Percentiles rank a stretch among this genome's conserved stretches.
Conservation (phyloP, 1,140 invertebrate species). For the Choristoneura fumiferana region DNA sequence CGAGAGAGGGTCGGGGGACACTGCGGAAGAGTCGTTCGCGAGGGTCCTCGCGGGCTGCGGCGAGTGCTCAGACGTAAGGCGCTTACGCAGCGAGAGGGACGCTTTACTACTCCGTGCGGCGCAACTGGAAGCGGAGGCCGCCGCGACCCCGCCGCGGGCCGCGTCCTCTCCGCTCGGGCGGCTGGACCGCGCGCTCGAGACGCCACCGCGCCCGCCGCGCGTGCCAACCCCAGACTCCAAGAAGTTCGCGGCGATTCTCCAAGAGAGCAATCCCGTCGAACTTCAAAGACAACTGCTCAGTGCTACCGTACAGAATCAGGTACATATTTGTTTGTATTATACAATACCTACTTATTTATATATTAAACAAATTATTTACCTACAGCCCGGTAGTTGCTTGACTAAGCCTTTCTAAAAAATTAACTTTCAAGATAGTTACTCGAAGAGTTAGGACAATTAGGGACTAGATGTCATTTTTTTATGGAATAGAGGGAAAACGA, state of each 20-base stretch:
- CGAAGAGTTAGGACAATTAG: no score
- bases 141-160: conserved; percentile 33
- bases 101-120: conserved; percentile 83
- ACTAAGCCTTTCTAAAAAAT: no score
- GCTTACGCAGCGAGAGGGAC: conserved; percentile 85
- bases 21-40: conserved; percentile 73
- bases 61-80: conserved; percentile 71
- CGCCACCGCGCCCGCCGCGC: conserved; percentile 75
- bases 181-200: conserved; percentile 77
- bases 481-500: no score
- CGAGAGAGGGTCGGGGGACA: conserved; percentile 65
- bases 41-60: conserved; percentile 62
- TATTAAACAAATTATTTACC: background rate
- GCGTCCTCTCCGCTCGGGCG: conserved; percentile 60
- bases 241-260: conserved; percentile 89
- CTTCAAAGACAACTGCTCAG: conserved; percentile 90
- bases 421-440: no score
- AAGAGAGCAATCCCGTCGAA: conserved; percentile 88
- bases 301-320: conserved; percentile 91
- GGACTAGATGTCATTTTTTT: no score
- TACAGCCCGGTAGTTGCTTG: no score
- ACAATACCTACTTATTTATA: background rate
- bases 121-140: conserved; percentile 85
- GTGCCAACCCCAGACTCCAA: conserved; percentile 81
- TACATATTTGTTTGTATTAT: conserved; percentile 48